phyloP scores from a whole-genome alignment of 2,113 vertebrate genomes.

The Sterrhoptilus dennistouni region DNA sequence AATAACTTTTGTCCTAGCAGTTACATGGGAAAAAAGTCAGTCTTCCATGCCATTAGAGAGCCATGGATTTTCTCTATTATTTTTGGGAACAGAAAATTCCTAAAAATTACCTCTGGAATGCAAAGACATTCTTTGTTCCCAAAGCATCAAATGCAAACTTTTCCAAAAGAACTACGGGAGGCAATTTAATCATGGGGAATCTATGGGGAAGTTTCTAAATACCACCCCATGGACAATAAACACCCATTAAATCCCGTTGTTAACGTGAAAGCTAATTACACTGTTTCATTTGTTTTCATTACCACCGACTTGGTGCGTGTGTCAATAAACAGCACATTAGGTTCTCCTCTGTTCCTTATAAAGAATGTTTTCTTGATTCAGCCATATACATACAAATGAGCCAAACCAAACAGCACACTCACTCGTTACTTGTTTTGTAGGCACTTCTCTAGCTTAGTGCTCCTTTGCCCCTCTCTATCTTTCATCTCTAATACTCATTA shows the following conservation, averaged over 20 bases:
- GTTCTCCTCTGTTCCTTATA: conserved; percentile 43
- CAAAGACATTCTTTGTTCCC: background rate
- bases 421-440: conserved; percentile 32
- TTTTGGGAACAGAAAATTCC: conserved; percentile 8
- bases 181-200: conserved; percentile 39
- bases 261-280: conserved; percentile 60
- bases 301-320: background rate
- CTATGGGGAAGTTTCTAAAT: conserved; percentile 41
- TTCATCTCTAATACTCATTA: conserved; percentile 13
- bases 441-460: conserved; percentile 16
- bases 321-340: conserved; percentile 70
- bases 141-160: background rate
- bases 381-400: conserved; percentile 52
- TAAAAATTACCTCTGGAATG: conserved; percentile 31
- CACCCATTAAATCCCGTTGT: conserved; percentile 32
- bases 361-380: conserved; percentile 64
- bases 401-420: conserved; percentile 51
- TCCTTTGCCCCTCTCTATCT: background rate
- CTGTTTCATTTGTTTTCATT: conserved; percentile 55
- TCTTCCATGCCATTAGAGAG: background rate
- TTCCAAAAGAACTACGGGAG: background rate
- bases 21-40: background rate
- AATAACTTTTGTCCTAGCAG: background rate
- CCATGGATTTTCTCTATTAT: background rate
- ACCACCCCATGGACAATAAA: conserved; percentile 38